phyloP scores from a whole-genome alignment of 1,140 invertebrate species.

The Leptonema lineaticorne region DNA sequence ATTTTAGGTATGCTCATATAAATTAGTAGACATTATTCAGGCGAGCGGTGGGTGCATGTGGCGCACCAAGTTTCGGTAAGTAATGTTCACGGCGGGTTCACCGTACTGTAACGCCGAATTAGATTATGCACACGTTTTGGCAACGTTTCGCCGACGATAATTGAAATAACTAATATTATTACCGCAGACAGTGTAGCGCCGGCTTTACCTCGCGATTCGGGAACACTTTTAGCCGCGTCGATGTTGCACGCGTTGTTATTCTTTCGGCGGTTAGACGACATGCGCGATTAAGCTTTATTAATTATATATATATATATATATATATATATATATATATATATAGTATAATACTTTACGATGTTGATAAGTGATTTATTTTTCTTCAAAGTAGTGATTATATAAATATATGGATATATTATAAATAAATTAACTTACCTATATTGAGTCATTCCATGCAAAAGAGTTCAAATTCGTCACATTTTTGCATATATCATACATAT shows the following conservation, averaged over 20 bases:
- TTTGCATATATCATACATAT: no score
- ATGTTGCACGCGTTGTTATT: no score
- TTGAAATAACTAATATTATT: conserved; percentile 18
- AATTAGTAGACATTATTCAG: background rate
- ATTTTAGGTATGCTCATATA: background rate
- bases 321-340: background rate
- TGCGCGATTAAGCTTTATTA: background rate
- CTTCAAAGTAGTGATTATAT: no score
- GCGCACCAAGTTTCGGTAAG: background rate
- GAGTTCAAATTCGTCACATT: no score
- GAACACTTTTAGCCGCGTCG: no score
- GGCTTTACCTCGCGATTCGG: background rate
- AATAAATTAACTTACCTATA: no score
- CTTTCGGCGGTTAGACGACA: no score
- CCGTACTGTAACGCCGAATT: conserved; percentile 19
- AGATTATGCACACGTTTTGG: conserved; percentile 22
- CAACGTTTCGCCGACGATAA: conserved; percentile 17
- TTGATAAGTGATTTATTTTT: no score
- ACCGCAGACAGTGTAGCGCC: background rate
- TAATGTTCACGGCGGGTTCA: conserved; percentile 15
- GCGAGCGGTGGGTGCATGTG: background rate
- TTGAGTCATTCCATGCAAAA: no score
- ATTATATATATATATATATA: background rate
- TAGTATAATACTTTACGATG: background rate
- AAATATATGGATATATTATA: no score